These are phyloP conservation scores for Syrrhaptes paradoxus DNA, from an alignment of 2,113 vertebrate species.

Conservation along the genomic window DNA sequence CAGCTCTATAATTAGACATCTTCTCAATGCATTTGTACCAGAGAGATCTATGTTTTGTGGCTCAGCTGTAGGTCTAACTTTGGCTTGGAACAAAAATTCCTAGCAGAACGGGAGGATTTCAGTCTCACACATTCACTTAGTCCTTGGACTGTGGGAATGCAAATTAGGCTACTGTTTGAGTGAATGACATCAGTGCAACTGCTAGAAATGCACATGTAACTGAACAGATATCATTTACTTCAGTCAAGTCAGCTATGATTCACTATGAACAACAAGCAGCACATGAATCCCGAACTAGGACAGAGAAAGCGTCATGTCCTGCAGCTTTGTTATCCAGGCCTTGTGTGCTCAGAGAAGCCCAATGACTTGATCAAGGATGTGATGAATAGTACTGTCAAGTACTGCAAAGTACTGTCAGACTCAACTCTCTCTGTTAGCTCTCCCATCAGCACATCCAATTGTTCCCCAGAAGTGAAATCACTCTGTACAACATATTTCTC, in stretches of 20 bases:
- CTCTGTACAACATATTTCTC: background rate
- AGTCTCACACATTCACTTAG: background rate
- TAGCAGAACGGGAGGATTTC: background rate
- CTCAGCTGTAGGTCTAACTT: background rate
- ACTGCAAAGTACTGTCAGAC: background rate
- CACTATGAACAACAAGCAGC: background rate
- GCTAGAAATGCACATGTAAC: background rate
- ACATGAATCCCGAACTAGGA: background rate
- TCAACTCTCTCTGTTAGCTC: background rate
- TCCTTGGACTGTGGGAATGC: background rate
- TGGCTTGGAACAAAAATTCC: background rate
- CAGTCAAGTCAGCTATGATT: background rate
- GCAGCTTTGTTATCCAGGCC: background rate
- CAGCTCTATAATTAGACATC: background rate
- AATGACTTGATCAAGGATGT: background rate
- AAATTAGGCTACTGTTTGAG: background rate
- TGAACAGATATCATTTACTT: background rate
- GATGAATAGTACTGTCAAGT: too few relatives aligned
- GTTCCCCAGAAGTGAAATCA: background rate
- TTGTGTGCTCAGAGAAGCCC: background rate
- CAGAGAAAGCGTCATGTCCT: background rate
- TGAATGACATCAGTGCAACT: background rate
- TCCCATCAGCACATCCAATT: background rate
- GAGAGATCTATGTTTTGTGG: background rate
- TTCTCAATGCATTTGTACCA: background rate